A percentile compares a stretch with the other conserved stretches of the same genome.
phyloP scores from a whole-genome alignment of 1,140 invertebrate species.

The Polyergus mexicanus region DNA sequence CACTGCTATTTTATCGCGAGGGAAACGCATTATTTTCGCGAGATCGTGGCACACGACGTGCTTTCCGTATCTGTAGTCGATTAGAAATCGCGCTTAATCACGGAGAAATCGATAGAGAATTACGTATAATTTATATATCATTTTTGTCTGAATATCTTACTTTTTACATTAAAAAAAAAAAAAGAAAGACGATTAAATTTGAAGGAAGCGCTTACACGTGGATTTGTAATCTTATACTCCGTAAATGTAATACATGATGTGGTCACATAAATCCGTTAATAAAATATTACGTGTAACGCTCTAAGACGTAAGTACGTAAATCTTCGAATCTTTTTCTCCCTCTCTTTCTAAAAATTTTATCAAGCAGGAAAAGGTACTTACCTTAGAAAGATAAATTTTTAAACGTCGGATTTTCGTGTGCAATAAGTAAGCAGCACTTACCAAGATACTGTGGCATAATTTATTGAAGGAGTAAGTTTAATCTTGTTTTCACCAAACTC shows the following conservation, averaged over 20 bases:
- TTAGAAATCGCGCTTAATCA: slow-evolving; percentile 37
- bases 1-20: slow-evolving; percentile 8
- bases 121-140: slow-evolving; percentile 8
- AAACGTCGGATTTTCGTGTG: not conserved
- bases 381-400: slow-evolving; percentile 35
- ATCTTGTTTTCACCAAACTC: slow-evolving; percentile 2
- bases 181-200: not conserved
- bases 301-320: slow-evolving; percentile 15
- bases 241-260: not conserved
- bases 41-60: not conserved
- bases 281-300: slow-evolving; percentile 21
- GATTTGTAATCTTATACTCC: not conserved
- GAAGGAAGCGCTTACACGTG: not conserved
- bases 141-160: not conserved
- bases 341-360: slow-evolving; percentile 37
- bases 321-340: slow-evolving; percentile 1
- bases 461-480: slow-evolving; percentile 23
- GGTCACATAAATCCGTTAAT: slow-evolving; percentile 21
- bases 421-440: slow-evolving; percentile 53
- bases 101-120: slow-evolving; percentile 1
- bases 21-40: slow-evolving; percentile 34
- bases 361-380: slow-evolving; percentile 7
- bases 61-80: not conserved
- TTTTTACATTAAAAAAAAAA: slow-evolving; percentile 3
- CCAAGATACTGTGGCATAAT: not conserved